Evolutionary conservation across 2,113 vertebrate species (phyloP), one percentile per base, ranked within the genome.

Genomic region (Cheilinus undulatus): DNA sequence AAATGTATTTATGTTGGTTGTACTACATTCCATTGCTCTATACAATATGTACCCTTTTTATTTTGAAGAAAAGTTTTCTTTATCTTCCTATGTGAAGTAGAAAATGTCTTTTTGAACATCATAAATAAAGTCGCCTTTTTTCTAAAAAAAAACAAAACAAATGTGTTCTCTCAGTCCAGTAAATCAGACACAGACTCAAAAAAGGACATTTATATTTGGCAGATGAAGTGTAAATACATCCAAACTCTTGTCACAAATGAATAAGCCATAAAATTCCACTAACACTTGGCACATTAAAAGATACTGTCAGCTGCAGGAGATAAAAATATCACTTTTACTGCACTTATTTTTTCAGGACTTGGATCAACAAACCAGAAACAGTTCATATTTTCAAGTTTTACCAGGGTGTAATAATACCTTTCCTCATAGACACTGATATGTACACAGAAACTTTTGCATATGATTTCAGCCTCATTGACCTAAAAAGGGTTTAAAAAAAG

Each of bases 1-100:
- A 94, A 76, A 71, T 91, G 87, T 93, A 93, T 94, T 94, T 94
- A 94, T 93, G 78, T 91, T 90, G 93, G 93, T 95, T 94, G 92
- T 95, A 88, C 76, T 76, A 92, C 94, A 94, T 94, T 94, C 93
- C 92, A 92, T 79, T 91, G 84, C 83, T 89, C 83, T 58, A 88
- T 84, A 85, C 48, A 66, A 75, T 74, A 83, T 87, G 65, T 86
- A 87, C 80, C 68, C 46, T 58, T 74, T 85, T 80, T 84, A 67
- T 78, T 82, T 80, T 78, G 67, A 63, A 68, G 30, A 76, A 81
- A 69, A 75, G 54, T 28, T 77, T 43, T 78, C 46, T 79, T 84
- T 88, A 90, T 79, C 78, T 87, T 78, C 73, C 51, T 83, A 82
- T 86, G 77, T 89, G 79, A 87, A 86, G 85, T 91, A 88, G 86